Conservation (phyloP, 2,888 invertebrate genomes). For the Eupithecia inturbata region DNA sequence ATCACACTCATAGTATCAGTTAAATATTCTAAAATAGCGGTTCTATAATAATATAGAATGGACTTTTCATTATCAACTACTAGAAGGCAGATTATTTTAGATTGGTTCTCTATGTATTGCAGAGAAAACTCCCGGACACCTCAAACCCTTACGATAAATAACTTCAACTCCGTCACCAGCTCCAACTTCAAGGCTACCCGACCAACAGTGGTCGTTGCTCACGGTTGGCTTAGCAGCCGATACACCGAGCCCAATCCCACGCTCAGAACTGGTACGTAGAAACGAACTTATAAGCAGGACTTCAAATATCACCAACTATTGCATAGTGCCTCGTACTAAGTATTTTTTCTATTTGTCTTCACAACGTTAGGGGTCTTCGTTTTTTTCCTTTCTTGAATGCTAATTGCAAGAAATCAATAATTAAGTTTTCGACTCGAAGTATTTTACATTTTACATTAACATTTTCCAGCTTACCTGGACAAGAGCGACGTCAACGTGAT, state of each 20-base stretch:
- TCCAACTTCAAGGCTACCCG: slow-evolving; percentile 60
- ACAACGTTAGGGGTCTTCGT: not conserved
- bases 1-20: not conserved
- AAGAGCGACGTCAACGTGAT: slow-evolving; percentile 70
- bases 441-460: not conserved
- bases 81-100: not conserved
- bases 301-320: not conserved
- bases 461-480: slow-evolving; percentile 55
- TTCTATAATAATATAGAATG: not conserved
- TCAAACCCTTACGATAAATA: slow-evolving; percentile 53
- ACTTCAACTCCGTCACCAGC: slow-evolving; percentile 52
- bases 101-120: slow-evolving; percentile 24
- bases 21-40: not conserved
- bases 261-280: slow-evolving; percentile 54
- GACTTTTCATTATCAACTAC: not conserved
- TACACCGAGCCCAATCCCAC: slow-evolving; percentile 55
- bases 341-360: not conserved
- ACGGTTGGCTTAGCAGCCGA: slow-evolving; percentile 65
- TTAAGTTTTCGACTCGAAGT: not conserved
- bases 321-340: not conserved
- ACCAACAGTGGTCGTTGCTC: slow-evolving; percentile 59
- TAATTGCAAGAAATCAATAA: not conserved
- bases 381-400: not conserved
- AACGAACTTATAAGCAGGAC: not conserved
- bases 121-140: slow-evolving; percentile 52